Conservation (phyloP, 2,113 vertebrate genomes). For the Oostethus manadensis region DNA sequence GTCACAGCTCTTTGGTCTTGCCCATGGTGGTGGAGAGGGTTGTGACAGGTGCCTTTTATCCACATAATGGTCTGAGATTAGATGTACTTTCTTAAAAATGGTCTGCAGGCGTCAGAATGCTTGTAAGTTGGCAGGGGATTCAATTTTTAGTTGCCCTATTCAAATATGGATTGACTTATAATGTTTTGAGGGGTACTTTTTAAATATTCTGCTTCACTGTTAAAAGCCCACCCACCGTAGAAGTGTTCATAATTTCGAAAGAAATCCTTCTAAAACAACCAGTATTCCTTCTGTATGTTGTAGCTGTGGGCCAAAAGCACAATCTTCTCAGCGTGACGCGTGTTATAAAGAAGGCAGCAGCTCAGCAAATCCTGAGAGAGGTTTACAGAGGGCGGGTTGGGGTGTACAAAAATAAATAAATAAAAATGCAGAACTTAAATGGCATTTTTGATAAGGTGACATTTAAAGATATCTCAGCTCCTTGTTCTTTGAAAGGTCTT, state of each 20-base stretch:
- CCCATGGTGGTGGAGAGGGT: too few species aligned
- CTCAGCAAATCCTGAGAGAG: conserved; percentile 24
- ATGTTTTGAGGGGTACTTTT: too few species aligned
- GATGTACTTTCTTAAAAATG: too few species aligned
- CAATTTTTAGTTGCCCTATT: too few species aligned
- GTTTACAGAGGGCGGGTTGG: not conserved
- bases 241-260: not conserved
- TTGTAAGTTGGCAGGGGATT: too few species aligned
- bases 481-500: conserved; percentile 41
- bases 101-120: too few species aligned
- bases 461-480: conserved; percentile 55
- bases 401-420: conserved; percentile 17
- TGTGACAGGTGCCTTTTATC: too few species aligned
- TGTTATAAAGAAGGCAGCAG: conserved; percentile 21
- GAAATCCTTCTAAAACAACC: not conserved
- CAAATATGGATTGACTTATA: too few species aligned
- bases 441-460: conserved; percentile 59
- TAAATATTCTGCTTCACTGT: too few species aligned
- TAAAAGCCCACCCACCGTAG: not conserved
- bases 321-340: not conserved
- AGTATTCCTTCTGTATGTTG: not conserved
- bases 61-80: too few species aligned
- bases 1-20: too few species aligned
- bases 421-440: conserved; percentile 39
- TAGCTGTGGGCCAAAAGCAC: not conserved